Conservation (phyloP, 2,888 invertebrate genomes). For the Pasiphila rectangulata region DNA sequence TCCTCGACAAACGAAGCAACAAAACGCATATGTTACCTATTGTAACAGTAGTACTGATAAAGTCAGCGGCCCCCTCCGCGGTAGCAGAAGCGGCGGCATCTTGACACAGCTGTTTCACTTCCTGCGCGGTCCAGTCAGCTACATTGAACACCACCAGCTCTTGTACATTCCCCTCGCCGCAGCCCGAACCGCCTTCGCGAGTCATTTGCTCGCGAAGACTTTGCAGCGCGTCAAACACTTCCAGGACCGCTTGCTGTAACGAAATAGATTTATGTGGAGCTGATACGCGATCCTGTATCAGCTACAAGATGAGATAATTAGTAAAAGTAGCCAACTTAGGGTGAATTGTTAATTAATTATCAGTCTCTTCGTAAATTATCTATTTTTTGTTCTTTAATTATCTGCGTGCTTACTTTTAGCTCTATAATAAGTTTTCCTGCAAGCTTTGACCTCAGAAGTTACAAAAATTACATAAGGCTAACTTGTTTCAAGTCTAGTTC, state of each 20-base stretch:
- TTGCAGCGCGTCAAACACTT: slow-evolving; percentile 57
- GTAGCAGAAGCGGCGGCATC: slow-evolving; percentile 48
- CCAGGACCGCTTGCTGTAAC: slow-evolving; percentile 60
- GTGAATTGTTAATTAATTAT: too few species aligned
- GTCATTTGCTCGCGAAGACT: slow-evolving; percentile 56
- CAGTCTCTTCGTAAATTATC: too few species aligned
- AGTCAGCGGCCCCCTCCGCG: slow-evolving; percentile 48
- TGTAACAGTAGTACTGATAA: slow-evolving; percentile 47
- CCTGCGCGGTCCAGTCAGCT: slow-evolving; percentile 67
- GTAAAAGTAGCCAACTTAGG: too few species aligned
- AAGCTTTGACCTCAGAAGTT: too few species aligned
- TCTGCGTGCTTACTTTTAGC: too few species aligned
- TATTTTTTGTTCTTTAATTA: too few species aligned
- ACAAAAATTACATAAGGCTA: not conserved
- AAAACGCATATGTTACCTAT: slow-evolving; percentile 50
- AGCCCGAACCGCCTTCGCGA: slow-evolving; percentile 50
- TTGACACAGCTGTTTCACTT: slow-evolving; percentile 60
- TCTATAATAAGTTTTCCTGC: too few species aligned
- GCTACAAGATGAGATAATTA: too few species aligned
- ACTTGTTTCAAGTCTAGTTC: slow-evolving; percentile 75
- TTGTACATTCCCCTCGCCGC: slow-evolving; percentile 50
- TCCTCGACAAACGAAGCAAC: too few species aligned
- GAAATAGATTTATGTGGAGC: too few species aligned
- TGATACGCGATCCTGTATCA: too few species aligned
- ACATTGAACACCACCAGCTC: slow-evolving; percentile 69